Evolutionary conservation across 2,113 vertebrate genomes (phyloP).

Genomic region (Himantopus leucocephalus): DNA sequence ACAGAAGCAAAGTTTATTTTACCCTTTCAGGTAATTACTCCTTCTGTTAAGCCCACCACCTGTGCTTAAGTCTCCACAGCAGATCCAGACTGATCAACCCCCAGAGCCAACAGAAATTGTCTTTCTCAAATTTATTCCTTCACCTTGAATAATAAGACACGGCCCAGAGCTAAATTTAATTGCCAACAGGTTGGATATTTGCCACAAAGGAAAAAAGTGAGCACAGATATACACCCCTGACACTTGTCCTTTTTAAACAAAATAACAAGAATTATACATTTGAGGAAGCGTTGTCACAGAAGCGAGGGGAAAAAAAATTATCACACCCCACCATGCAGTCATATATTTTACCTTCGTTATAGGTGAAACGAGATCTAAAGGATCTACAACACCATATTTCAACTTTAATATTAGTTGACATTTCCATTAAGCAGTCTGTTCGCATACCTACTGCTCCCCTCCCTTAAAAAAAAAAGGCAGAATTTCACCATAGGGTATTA

Average conservation of each 20-base stretch:
- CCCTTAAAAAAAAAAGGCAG: background rate
- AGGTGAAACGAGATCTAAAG: background rate
- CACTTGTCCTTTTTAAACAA: background rate
- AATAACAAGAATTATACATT: background rate
- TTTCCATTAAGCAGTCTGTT: background rate
- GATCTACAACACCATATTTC: background rate
- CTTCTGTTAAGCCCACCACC: background rate
- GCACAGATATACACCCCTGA: too few relatives aligned
- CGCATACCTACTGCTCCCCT: background rate
- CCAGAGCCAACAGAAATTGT: background rate
- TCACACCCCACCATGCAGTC: rapidly evolving
- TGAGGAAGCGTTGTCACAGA: background rate
- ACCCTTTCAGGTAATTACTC: background rate
- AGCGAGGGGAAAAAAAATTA: background rate
- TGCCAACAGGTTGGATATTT: background rate
- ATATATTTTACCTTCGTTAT: background rate
- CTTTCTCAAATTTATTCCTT: background rate
- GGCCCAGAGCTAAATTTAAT: background rate
- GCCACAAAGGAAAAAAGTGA: background rate
- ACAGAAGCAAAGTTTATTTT: background rate
- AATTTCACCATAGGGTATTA: background rate
- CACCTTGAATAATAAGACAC: background rate
- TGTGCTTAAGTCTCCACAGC: background rate
- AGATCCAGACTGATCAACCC: background rate
- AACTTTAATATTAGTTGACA: background rate